A percentile compares a stretch with the other conserved stretches of the same genome.
Conservation (phyloP, 2,888 invertebrate genomes). For the Ectropis crepuscularia region DNA sequence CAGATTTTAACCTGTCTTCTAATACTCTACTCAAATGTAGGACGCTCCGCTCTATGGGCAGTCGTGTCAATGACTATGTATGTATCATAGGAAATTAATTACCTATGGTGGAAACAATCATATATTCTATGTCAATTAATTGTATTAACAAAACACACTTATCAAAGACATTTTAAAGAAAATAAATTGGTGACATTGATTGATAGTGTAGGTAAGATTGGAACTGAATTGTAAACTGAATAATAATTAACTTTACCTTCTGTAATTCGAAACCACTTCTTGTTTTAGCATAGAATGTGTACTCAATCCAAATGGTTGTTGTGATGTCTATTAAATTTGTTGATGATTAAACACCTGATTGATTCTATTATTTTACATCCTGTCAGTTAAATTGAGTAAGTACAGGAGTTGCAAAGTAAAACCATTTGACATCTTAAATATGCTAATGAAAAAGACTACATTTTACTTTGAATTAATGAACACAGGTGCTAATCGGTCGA, state of each 20-base stretch:
- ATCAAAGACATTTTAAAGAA: not conserved
- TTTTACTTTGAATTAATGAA: too few relatives aligned
- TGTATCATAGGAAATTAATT: not conserved
- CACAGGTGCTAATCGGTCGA: too few relatives aligned
- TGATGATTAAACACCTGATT: conserved; percentile 56
- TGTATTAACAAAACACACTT: not conserved
- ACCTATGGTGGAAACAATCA: not conserved
- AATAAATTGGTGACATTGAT: conserved; percentile 10
- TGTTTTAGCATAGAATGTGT: conserved; percentile 60
- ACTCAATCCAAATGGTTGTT: conserved; percentile 83
- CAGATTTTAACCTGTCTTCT: too few relatives aligned
- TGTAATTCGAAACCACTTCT: conserved; percentile 34
- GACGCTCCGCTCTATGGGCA: too few relatives aligned
- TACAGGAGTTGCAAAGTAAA: not conserved
- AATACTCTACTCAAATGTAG: too few relatives aligned
- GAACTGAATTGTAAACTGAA: conserved; percentile 21
- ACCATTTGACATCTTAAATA: not conserved
- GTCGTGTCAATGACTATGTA: not conserved
- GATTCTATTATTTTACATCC: not conserved
- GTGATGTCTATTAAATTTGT: conserved; percentile 84
- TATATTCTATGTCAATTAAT: conserved; percentile 12
- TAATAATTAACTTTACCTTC: conserved; percentile 26
- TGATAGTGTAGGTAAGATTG: conserved; percentile 35
- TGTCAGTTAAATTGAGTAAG: not conserved
- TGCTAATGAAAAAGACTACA: too few relatives aligned